Percentiles rank a stretch among this genome's conserved stretches.
These are phyloP conservation scores for Entomyzon cyanotis DNA, from an alignment of 2,113 vertebrate genomes.

Conservation along the genomic window DNA sequence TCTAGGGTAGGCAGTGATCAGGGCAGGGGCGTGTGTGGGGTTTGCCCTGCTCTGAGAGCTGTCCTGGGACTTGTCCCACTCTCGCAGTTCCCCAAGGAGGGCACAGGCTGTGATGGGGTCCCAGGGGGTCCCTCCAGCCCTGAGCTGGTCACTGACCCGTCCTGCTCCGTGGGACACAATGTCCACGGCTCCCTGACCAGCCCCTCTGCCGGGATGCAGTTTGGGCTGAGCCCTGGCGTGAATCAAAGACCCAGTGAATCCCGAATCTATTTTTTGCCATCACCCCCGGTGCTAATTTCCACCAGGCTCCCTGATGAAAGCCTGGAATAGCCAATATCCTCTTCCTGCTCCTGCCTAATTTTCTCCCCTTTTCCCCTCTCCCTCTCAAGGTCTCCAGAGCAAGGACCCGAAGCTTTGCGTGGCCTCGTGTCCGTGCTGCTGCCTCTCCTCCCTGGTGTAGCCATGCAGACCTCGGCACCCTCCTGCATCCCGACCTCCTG, in stretches of 20 bases:
- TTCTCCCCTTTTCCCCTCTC: neutral
- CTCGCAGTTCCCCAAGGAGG: neutral
- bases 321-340: neutral
- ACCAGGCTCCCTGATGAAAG: neutral
- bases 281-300: neutral
- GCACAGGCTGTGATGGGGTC: neutral
- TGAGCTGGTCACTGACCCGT: rapidly evolving
- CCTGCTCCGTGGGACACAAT: neutral
- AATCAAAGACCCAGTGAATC: neutral
- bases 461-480: neutral
- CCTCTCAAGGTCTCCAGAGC: constrained; percentile 41
- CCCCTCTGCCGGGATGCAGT: neutral
- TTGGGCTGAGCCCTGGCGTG: neutral
- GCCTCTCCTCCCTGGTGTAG: neutral
- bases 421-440: rapidly evolving
- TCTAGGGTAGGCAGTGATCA: neutral
- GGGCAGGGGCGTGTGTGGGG: neutral
- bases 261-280: neutral
- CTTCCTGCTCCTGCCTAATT: constrained; percentile 33
- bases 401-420: neutral
- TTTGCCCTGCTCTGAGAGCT: neutral
- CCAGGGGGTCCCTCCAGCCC: neutral
- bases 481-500: neutral
- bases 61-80: neutral
- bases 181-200: rapidly evolving